Evolutionary conservation across 1,140 invertebrate species (phyloP), one percentile per base, ranked within the genome.

Genomic region (Ceratosolen fusciceps): DNA sequence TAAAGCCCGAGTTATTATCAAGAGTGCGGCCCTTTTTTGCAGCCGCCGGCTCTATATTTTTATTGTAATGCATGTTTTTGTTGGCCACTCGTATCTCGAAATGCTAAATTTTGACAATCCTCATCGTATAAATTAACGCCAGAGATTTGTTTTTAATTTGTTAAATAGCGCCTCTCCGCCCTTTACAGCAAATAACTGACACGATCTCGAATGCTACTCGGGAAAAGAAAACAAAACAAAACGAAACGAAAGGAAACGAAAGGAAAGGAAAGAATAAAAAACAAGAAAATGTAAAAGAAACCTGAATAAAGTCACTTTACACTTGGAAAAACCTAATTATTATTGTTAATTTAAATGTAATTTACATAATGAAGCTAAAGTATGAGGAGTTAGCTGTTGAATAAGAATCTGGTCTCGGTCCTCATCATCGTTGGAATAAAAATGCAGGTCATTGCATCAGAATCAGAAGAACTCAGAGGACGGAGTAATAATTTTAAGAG

Each of bases 1-100:
- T 60, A 47, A 74, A 60, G 49, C 72, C 54, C 76, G 65, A 79
- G 65, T 77, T 79, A 83, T 79, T 79, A 73, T 70, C 79, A 71
- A 43, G 77, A 80, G 73, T 80, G 78, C 47, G 54, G 54, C 14
- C 62, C 75, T 79, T 79, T 72, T 26, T 65, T 65, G 19, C 65
- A 37, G 21, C 43, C 19, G 29, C 2, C 21, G 24, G n/a, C 56
- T 5, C 39, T 43, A 16, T n/a, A n/a, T 47, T 47, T 68, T 21
- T 65, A 3, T 65, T 65, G 34, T 37, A 37, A n/a, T 47, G 1
- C 19, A 16, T 31, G n/a, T 43, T 47, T 47, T 47, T 47, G 37
- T 16, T 19, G 1, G 5, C 21, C n/a, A 5, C 4, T n/a, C 47
- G 19, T 31, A 1, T 21, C 5, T 37, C 9, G 31, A 21, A 31